These are phyloP conservation scores for Gallinago jamesoni DNA, from an alignment of 2,113 vertebrate genomes.

Conservation along the genomic window DNA sequence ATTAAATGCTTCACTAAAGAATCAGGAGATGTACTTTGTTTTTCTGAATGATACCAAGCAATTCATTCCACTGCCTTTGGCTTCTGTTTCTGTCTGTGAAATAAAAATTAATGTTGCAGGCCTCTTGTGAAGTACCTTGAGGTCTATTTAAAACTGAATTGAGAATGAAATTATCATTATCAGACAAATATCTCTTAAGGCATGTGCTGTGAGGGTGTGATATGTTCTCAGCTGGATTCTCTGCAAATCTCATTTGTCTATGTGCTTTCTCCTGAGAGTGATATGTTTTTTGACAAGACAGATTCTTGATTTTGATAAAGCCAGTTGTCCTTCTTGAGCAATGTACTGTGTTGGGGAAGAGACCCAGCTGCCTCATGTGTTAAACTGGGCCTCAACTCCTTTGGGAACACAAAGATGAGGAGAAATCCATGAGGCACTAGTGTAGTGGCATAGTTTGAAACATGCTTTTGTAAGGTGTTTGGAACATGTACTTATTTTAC, in stretches of 20 bases:
- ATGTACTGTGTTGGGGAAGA: background rate
- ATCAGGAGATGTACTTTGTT: background rate
- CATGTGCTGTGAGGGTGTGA: background rate
- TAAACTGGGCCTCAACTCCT: background rate
- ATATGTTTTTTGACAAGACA: background rate
- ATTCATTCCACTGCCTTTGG: background rate
- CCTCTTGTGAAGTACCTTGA: background rate
- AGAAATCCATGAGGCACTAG: background rate
- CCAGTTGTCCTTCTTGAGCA: background rate
- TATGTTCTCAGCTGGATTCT: background rate
- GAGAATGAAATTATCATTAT: background rate
- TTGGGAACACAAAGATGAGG: background rate
- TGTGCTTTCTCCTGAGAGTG: background rate
- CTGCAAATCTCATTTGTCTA: background rate
- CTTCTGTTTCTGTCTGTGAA: background rate
- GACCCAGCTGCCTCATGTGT: background rate
- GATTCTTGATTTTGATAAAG: background rate
- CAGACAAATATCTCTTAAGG: background rate
- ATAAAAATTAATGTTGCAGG: background rate
- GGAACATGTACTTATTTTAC: background rate
- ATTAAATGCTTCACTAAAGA: background rate
- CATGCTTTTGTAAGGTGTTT: background rate
- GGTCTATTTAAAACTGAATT: background rate
- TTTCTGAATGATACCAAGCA: background rate
- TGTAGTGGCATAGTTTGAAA: background rate